A percentile compares a stretch with the other conserved stretches of the same genome.
Conservation (phyloP, 2,113 vertebrate genomes). For the Ctenomys sociabilis region DNA sequence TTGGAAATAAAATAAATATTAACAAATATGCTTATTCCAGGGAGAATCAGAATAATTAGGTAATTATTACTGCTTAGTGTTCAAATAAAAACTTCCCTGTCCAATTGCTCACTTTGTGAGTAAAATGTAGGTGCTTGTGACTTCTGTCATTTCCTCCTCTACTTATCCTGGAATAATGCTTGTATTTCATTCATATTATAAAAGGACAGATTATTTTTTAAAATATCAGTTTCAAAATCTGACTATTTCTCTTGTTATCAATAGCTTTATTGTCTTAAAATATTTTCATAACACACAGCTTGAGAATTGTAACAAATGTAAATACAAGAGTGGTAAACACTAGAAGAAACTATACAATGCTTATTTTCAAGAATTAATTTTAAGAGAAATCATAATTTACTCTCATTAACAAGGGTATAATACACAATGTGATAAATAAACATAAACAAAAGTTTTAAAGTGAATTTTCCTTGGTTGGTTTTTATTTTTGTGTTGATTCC, state of each 20-base stretch:
- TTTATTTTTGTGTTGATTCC: not conserved
- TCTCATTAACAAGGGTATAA: not conserved
- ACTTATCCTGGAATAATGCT: conserved; percentile 89
- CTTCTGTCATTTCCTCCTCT: conserved; percentile 85
- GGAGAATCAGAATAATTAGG: not conserved
- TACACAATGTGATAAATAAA: not conserved
- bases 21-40: not conserved
- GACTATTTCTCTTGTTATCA: not conserved
- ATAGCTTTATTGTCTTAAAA: not conserved
- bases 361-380: not conserved
- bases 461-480: not conserved
- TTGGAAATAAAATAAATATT: not conserved
- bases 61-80: not conserved
- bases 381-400: not conserved
- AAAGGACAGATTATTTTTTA: conserved; percentile 44
- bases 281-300: not conserved
- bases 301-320: not conserved
- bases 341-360: not conserved
- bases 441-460: not conserved
- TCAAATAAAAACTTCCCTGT: not conserved
- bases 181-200: conserved; percentile 95
- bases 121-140: conserved; percentile 91
- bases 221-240: not conserved
- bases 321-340: not conserved
- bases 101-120: conserved; percentile 86